Conservation (phyloP, 2,113 vertebrate genomes). For the human (Homo sapiens) region GRCh38 chr7:113305501-113306000, state of each 20-base stretch:
- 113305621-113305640: not conserved
- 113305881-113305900: not conserved
- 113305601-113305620: not conserved
- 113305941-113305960: not conserved
- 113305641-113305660: not conserved
- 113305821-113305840: not conserved
- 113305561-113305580: not conserved
- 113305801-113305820: not conserved
- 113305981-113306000: not conserved
- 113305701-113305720: not conserved
- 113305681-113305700: not conserved
- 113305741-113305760: not conserved
- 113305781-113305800: not conserved
- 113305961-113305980: not conserved
- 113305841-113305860: not conserved
- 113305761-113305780: not conserved
- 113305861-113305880: not conserved
- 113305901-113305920: not conserved
- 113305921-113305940: not conserved
- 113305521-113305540: not conserved
- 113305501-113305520: not conserved
- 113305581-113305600: not conserved
- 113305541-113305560: not conserved
- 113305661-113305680: not conserved
- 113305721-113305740: not conserved